Percentiles rank a stretch among this genome's conserved stretches.
These are phyloP conservation scores for Caenorhabditis becei DNA, from an alignment of 2,888 invertebrate genomes.

Conservation along the genomic window DNA sequence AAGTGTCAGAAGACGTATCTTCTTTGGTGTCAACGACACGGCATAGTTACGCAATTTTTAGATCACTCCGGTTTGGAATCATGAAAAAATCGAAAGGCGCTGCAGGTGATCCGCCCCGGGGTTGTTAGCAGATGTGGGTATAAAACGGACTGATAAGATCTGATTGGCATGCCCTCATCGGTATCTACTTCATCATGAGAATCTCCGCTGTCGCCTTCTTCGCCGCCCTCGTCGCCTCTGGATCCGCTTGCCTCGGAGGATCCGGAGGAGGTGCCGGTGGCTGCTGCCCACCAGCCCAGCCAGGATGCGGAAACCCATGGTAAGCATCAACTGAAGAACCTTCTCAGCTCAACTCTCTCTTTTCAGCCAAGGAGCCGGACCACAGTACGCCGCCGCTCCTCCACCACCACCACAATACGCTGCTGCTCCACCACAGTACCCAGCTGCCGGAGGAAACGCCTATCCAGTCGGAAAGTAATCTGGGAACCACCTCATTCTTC, in stretches of 20 bases:
- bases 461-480: slow-evolving; percentile 50
- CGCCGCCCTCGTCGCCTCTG: slow-evolving; percentile 51
- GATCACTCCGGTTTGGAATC: not conserved
- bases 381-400: slow-evolving; percentile 23
- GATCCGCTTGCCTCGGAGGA: slow-evolving; percentile 57
- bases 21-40: not conserved
- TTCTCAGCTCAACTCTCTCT: not conserved
- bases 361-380: slow-evolving; percentile 55
- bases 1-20: not conserved
- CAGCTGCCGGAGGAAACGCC: slow-evolving; percentile 33
- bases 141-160: slow-evolving; percentile 6
- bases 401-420: slow-evolving; percentile 12
- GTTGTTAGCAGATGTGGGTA: not conserved
- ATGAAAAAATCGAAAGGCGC: not conserved
- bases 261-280: slow-evolving; percentile 48
- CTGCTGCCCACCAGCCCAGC: slow-evolving; percentile 63
- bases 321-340: slow-evolving; percentile 6
- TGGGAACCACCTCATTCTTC: not conserved
- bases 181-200: slow-evolving; percentile 47
- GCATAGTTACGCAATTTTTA: slow-evolving; percentile 1
- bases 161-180: slow-evolving; percentile 24
- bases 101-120: not conserved
- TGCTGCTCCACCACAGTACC: slow-evolving; percentile 35
- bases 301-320: slow-evolving; percentile 63
- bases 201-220: slow-evolving; percentile 38